Conservation (phyloP, 1,140 invertebrate genomes). For the Brachionus rotundiformis region DNA sequence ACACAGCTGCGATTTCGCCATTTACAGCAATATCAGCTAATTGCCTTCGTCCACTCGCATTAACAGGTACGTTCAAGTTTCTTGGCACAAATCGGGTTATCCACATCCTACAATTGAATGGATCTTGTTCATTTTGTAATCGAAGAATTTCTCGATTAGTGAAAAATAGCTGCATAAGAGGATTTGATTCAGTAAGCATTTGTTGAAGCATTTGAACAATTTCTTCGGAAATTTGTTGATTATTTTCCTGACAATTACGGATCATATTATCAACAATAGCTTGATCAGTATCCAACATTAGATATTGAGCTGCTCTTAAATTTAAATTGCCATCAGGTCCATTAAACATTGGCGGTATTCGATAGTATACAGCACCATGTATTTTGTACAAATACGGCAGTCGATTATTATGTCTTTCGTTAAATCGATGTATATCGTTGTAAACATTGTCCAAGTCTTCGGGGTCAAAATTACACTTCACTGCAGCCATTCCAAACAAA, state of each 20-base stretch:
- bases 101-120: neutral
- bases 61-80: neutral
- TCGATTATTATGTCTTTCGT: neutral
- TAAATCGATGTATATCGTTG: neutral
- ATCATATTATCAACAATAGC: neutral
- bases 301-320: neutral
- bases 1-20: neutral
- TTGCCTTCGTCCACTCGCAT: neutral
- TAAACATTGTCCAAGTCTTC: neutral
- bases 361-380: neutral
- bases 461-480: neutral
- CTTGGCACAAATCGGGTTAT: neutral
- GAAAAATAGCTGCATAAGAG: neutral
- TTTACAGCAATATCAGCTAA: neutral
- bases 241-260: neutral
- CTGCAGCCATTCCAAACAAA: neutral
- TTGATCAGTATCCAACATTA: neutral
- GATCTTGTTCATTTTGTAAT: neutral
- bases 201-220: neutral
- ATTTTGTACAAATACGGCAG: neutral
- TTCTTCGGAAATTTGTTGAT: neutral
- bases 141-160: neutral
- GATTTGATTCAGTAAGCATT: neutral
- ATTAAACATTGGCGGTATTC: neutral
- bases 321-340: neutral